Base-by-base conservation (phyloP, 1,140 invertebrate genomes). In the Caenorhabditis inopinata region DNA sequence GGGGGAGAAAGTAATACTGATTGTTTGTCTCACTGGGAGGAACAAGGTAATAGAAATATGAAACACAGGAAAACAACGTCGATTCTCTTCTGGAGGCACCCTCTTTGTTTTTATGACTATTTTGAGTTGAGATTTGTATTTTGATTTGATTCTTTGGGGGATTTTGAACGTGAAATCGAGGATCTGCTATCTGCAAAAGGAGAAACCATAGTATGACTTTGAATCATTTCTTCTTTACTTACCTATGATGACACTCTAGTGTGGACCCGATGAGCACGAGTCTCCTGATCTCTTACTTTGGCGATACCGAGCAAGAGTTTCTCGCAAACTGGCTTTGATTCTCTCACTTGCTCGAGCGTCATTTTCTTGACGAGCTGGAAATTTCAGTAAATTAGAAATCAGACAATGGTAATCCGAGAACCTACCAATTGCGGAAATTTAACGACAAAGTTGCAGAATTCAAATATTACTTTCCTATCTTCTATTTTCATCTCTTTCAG, bases 401-500 rank as follows among this genome's bases (percentile, higher is more conserved):
- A 25, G 14, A 42, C 14, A 32, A 9, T 32, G 32, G 7, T 29
- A 68, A 14, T 5, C 7, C 23, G 58, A 38, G 27, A n/a, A 18
- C 58, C 38, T 68, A 68, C 58, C 32, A 38, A 68, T 68, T 68
- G 58, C 38, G 58, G 58, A 38, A 68, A 68, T 68, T 68, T 68
- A 9, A 68, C 58, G 7, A 68, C 58, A 23, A 68, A 68, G 38
- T 68, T 68, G 18, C 58, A 68, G 12, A 68, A 68, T 38, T 68
- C 58, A 32, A 68, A 68, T 68, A 68, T 68, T 25, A 68, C 58
- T 68, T 68, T 68, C 58, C 58, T 68, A 68, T 68, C 58, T 29
- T 68, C 58, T 68, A 68, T 38, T 38, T 25, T 35, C 58, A 68
- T 68, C 23, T 68, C 58, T 21, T 68, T 68, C 58, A 68, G 32